phyloP scores from a whole-genome alignment of 2,888 invertebrate species.

The Beris morrisii region DNA sequence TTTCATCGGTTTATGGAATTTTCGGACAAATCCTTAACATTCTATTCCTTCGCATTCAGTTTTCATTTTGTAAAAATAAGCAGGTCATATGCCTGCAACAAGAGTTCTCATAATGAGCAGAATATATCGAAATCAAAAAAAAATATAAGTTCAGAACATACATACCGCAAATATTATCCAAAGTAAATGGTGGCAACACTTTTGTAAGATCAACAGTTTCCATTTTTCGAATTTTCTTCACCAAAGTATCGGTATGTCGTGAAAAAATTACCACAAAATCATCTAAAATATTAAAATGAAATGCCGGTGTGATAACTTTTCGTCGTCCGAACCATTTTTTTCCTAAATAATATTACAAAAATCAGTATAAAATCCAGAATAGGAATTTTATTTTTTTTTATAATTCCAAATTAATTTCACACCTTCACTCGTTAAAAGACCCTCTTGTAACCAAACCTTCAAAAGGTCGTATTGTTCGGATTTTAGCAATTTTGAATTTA shows the following conservation, averaged over 20 bases:
- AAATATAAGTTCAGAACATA: background rate
- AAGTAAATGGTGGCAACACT: constrained; percentile 59
- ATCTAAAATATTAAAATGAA: constrained; percentile 76
- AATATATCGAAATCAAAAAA: no score
- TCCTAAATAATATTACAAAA: constrained; percentile 10
- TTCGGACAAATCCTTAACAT: no score
- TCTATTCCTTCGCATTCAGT: no score
- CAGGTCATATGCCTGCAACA: no score
- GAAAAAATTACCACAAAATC: constrained; percentile 72
- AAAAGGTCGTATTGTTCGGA: constrained; percentile 36
- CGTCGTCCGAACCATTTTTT: constrained; percentile 67
- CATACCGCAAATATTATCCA: constrained; percentile 61
- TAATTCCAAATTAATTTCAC: background rate
- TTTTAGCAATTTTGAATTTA: constrained; percentile 32
- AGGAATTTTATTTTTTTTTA: background rate
- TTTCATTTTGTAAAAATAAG: no score
- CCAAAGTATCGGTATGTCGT: constrained; percentile 62
- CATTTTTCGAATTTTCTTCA: constrained; percentile 58
- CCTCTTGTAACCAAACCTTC: constrained; percentile 38
- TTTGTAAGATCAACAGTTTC: constrained; percentile 61
- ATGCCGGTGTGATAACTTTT: constrained; percentile 75
- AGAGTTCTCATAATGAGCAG: no score
- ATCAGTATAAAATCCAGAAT: background rate
- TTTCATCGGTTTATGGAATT: no score
- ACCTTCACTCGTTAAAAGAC: constrained; percentile 37